Base-by-base conservation (phyloP, 2,113 vertebrate genomes). In the Mungos mungo region DNA sequence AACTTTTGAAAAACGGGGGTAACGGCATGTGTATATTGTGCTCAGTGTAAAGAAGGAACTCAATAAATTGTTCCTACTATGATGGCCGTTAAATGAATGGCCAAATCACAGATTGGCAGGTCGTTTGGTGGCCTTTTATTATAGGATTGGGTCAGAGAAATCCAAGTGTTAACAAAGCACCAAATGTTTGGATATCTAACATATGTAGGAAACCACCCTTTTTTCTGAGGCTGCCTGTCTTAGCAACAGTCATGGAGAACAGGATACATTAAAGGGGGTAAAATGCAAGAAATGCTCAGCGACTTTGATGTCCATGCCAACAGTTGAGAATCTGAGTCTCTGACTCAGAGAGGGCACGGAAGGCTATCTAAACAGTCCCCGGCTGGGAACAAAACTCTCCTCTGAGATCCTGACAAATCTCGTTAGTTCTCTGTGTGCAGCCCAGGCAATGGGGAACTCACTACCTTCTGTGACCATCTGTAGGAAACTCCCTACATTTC, bases 181-280 rank as follows among this genome's bases (percentile, higher is more conserved):
- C 82, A 68, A 83, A 89, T 87, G 63, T 69, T 83, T 94, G 80
- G 41, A 19, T 87, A 72, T 18, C 54, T 92, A 80, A 66, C 68
- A 52, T 66, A 12, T 41, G 29, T 76, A 81, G 66, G 65, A 92
- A 92, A 74, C 25, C 41, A 57, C n/a, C 25, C 63, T 90, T 89
- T 83, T 80, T 54, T 83, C 69, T 74, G 63, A 90, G 54, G 18
- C 10, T 79, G 68, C 29, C 13, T 77, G 3, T 81, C 66, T 95
- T 50, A 94, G 90, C 96, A 83, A 93, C 90, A 50, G 35, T 80
- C 65, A 21, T n/a, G 21, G 68, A 96, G 92, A 97, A 74, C 77
- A 41, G 8, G 31, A 60, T 57, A 88, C 2, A 2, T 25, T 25
- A 77, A 76, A 60, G 14, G 15, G 63, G 74, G 10, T 72, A 50